phyloP scores from a whole-genome alignment of 1,140 invertebrate species.

The Drosophila albomicans region DNA sequence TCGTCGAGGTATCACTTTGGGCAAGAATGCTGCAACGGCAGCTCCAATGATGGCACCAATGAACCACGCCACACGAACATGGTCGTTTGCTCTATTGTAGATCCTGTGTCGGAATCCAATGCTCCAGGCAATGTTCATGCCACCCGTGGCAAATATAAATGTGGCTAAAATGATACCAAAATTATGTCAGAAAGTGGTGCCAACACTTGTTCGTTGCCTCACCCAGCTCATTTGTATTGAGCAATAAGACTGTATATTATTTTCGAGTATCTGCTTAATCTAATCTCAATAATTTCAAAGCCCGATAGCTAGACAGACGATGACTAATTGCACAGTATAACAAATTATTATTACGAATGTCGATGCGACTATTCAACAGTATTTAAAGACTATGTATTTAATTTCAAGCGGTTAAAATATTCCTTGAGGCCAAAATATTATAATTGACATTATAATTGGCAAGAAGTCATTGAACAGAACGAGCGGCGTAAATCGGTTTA shows the following conservation, averaged over 20 bases:
- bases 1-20: slow-evolving; percentile 52
- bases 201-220: neutral
- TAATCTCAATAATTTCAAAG: neutral
- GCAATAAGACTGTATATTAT: neutral
- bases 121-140: slow-evolving; percentile 69
- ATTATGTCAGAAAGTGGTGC: neutral
- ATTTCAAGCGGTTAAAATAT: too few relatives aligned
- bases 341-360: neutral
- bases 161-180: slow-evolving; percentile 28
- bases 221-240: neutral
- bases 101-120: slow-evolving; percentile 41
- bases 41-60: slow-evolving; percentile 67
- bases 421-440: too few relatives aligned
- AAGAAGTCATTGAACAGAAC: too few relatives aligned
- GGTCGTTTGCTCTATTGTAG: neutral
- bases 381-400: too few relatives aligned
- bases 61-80: slow-evolving; percentile 61
- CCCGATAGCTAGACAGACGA: neutral
- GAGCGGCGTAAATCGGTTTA: too few relatives aligned
- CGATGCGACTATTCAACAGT: too few relatives aligned
- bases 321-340: neutral
- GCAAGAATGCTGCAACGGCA: slow-evolving; percentile 24
- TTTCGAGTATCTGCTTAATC: neutral
- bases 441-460: too few relatives aligned
- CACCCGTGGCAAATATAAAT: slow-evolving; percentile 63